Evolutionary conservation across 2,797 vertebrate genomes (phyloP), one percentile per base, ranked within the genome.

Genomic region (Hypotaenidia okinawae): DNA sequence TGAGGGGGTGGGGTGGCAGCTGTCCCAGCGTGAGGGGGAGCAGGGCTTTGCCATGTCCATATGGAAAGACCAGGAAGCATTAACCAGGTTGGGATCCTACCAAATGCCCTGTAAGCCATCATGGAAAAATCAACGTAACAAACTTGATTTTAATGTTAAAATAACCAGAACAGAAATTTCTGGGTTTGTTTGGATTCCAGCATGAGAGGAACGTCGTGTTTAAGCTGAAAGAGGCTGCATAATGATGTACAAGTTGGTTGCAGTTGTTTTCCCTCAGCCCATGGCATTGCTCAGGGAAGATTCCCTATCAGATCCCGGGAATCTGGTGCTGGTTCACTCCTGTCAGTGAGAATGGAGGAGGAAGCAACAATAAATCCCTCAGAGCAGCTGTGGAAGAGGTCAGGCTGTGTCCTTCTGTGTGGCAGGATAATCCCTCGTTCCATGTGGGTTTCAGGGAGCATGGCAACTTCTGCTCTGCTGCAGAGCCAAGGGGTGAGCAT

Each of bases 401-500:
- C 1, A 8, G n/a, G 52, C 52, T 47, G 63, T 57, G 52, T 43
- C 43, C 43, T 43, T 43, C 13, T 4, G 16, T 28, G 16, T 8
- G n/a, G n/a, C 39, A 27, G 52, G 25, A 32, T 32, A 25, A 37
- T 37, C n/a, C 63, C 27, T 8, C 5, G 2, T 57, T 57, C 51
- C 62, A 32, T 0, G 12, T 49, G 13, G 41, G 27, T 27, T 45
- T 1, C 5, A 6, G 23, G 9, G 23, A 52, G 59, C 3, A 13
- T 2, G 13, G 47, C 9, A 11, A 12, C 13, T 6, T 13, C 1
- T 1, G 37, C 45, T 51, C 19, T 37, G 8, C 15, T 3, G 2
- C 15, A 51, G 66, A 59, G 55, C 66, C 30, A 10, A 3, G 5
- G 49, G 51, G 13, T 2, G 8, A 16, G 51, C 21, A 3, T 7